Conservation (phyloP, 2,888 invertebrate genomes). For the Eupeodes latifasciatus region DNA sequence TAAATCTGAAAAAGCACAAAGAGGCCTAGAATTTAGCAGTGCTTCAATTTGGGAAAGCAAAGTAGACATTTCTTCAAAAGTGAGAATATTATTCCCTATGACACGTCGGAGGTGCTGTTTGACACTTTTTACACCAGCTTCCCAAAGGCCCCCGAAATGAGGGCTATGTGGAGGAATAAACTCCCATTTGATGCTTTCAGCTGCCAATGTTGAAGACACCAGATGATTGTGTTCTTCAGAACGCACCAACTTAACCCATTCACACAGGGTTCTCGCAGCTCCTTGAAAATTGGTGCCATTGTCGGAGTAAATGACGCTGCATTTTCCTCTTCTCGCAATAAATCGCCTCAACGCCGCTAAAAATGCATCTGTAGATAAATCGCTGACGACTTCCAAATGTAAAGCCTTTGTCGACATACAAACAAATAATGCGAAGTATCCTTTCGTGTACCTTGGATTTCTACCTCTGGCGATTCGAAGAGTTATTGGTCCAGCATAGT, state of each 20-base stretch:
- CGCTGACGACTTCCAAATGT: too few species aligned
- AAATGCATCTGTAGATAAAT: not conserved
- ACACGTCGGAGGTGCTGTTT: not conserved
- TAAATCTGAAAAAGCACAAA: not conserved
- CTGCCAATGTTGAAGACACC: not conserved
- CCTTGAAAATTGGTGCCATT: slow-evolving; percentile 2
- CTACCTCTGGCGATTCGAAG: not conserved
- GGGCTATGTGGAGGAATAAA: slow-evolving; percentile 5
- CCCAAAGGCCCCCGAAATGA: not conserved
- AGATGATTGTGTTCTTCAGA: not conserved
- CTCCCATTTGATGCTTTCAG: not conserved
- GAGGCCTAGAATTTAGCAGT: too few species aligned
- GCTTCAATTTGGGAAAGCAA: slow-evolving; percentile 17
- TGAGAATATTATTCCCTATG: not conserved
- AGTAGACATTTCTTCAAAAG: not conserved
- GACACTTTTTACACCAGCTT: too few species aligned
- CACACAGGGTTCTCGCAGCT: not conserved
- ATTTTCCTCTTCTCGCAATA: slow-evolving; percentile 12
- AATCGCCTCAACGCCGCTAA: slow-evolving; percentile 6
- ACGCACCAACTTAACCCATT: not conserved
- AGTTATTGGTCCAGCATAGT: slow-evolving; percentile 30
- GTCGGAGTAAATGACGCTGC: too few species aligned
- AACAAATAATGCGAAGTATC: slow-evolving; percentile 11
- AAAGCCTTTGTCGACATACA: slow-evolving; percentile 19
- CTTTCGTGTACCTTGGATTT: not conserved